These are phyloP conservation scores for Dexiosoma caninum DNA, from an alignment of 2,888 invertebrate species.

Conservation along the genomic window DNA sequence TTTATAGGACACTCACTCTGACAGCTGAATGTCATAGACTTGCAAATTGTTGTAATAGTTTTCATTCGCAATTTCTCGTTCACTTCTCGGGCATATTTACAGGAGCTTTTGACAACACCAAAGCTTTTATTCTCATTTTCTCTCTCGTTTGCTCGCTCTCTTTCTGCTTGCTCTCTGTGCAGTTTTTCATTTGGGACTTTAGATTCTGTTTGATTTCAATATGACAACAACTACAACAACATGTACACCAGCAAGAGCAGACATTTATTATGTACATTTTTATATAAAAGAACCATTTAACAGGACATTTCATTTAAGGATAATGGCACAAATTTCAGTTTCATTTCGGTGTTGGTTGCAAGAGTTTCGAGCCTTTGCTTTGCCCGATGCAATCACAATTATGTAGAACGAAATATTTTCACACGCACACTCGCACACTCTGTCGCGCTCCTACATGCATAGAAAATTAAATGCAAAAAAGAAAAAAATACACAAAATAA, in stretches of 20 bases:
- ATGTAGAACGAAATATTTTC: constrained; percentile 40
- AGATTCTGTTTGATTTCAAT: constrained; percentile 21
- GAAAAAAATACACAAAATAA: not conserved
- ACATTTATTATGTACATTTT: constrained; percentile 43
- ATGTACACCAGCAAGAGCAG: constrained; percentile 27
- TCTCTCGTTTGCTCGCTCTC: not conserved
- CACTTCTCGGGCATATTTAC: too few relatives aligned
- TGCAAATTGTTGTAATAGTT: constrained; percentile 21
- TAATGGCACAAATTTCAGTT: constrained; percentile 63
- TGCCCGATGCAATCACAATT: constrained; percentile 28
- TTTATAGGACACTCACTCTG: constrained; percentile 50
- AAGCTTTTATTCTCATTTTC: constrained; percentile 11
- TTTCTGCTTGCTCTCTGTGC: not conserved
- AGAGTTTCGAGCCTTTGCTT: constrained; percentile 34
- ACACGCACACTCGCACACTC: not conserved
- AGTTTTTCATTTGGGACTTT: not conserved
- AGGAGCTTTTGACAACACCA: not conserved
- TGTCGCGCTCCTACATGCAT: not conserved
- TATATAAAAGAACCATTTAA: constrained; percentile 47
- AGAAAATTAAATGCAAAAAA: not conserved
- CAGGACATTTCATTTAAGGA: constrained; percentile 60
- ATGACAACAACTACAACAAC: constrained; percentile 24
- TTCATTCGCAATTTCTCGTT: constrained; percentile 16
- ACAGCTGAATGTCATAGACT: constrained; percentile 56
- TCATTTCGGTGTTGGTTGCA: constrained; percentile 62